phyloP scores from a whole-genome alignment of 2,113 vertebrate species.

The Psammodynastes pulverulentus region DNA sequence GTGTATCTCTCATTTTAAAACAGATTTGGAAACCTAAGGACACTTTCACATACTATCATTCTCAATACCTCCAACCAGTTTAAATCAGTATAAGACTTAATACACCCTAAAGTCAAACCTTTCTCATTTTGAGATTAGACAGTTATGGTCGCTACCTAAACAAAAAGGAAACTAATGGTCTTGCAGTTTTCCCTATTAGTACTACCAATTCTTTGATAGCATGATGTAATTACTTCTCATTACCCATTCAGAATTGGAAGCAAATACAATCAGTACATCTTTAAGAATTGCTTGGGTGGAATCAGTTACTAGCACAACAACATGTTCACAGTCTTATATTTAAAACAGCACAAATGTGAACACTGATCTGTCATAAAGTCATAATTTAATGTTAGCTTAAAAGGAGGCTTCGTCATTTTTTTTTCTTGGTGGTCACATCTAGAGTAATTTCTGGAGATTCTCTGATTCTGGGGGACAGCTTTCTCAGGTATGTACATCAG shows the following conservation, averaged over 20 bases:
- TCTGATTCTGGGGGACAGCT: neutral
- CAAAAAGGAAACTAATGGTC: conserved; percentile 30
- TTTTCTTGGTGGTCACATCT: neutral
- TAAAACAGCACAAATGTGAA: neutral
- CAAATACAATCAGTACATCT: neutral
- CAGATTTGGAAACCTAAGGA: neutral
- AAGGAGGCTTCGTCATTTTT: neutral
- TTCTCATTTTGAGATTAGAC: neutral
- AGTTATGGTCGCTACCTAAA: neutral
- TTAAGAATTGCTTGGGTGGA: neutral
- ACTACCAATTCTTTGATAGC: conserved; percentile 35
- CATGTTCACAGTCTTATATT: neutral
- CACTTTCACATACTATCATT: neutral
- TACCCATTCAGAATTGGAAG: neutral
- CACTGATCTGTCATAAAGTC: neutral
- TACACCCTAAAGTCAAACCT: neutral
- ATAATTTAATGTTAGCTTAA: neutral
- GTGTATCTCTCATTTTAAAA: neutral
- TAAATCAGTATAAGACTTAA: neutral
- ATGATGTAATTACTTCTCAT: conserved; percentile 36
- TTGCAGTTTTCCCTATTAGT: conserved; percentile 42
- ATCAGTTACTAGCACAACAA: neutral
- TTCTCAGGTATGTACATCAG: neutral
- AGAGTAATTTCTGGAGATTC: neutral
- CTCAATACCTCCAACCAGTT: neutral